Evolutionary conservation across 2,797 vertebrate species (phyloP), one percentile per base, ranked within the genome.

Genomic region (Phylloscopus collybita): DNA sequence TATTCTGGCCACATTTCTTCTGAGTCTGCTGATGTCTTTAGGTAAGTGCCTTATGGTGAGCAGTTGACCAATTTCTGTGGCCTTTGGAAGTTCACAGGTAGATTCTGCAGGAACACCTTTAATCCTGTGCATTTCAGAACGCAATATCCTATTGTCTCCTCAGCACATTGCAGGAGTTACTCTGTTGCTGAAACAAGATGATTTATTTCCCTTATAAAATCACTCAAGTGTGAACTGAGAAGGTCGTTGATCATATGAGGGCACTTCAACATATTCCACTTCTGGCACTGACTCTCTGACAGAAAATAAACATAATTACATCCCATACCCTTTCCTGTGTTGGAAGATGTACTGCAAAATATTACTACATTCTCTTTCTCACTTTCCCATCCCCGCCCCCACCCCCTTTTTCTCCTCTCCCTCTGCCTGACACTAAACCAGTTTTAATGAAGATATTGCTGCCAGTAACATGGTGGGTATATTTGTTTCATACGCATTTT

Each of bases 371-470:
- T 56, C 16, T 54, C 29, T 57, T 72, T 71, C 50, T 61, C 26
- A 51, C 6, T 75, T 79, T 86, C 59, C 30, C 47, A 60, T 26
- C 6, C 8, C 4, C 6, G 4, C 42, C 15, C 7, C 4, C 14
- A 15, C 40, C 71, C 4, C 3, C 11, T 47, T 86, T 90, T 84
- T 16, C 57, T 36, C 25, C 29, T 85, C 38, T 80, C 54, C 23
- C 3, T 88, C 45, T 75, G n/a, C 36, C 62, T 95, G 34, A 56
- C 36, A 22, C 22, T 73, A 80, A 47, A 42, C 26, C 9, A 10
- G 60, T 95, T 96, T 93, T 92, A 93, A 81, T 34, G 45, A 14
- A 69, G 79, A 60, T 73, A 19, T 45, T 67, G 29, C 32, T 92
- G 45, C 49, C 29, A 80, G 42, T 83, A 21, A 61, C 82, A 87